These are phyloP conservation scores for Melanotaenia maccullochi DNA, from an alignment of 2,797 vertebrate genomes.

Conservation along the genomic window DNA sequence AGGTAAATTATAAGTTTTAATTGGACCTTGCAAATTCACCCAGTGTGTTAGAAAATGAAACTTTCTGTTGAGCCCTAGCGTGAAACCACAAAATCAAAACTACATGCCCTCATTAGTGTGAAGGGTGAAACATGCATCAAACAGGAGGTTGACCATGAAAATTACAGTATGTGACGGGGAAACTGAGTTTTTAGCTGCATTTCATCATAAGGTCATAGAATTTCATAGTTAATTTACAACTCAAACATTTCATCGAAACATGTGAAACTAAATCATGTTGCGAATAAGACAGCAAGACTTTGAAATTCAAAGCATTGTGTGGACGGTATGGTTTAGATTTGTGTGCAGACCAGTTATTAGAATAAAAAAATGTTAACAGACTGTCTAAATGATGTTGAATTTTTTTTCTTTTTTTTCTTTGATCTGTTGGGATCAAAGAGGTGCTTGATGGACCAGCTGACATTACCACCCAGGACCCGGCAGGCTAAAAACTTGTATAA, in stretches of 20 bases:
- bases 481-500: conserved; percentile 16
- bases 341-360: not conserved
- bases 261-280: not conserved
- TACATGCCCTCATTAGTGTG: not conserved
- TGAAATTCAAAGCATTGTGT: not conserved
- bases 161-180: not conserved
- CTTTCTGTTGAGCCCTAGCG: not conserved
- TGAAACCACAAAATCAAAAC: not conserved
- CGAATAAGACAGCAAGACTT: not conserved
- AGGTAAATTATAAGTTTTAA: no score
- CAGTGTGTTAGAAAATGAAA: not conserved
- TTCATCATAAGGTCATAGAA: not conserved
- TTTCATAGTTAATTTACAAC: not conserved
- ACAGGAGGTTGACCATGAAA: not conserved
- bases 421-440: not conserved
- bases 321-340: not conserved
- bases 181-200: not conserved
- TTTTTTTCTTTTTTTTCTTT: no score
- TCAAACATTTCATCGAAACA: not conserved
- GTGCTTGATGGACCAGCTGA: not conserved
- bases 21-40: no score
- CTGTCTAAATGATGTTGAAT: not conserved
- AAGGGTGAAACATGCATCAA: not conserved
- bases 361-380: not conserved
- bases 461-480: not conserved